Base-by-base conservation (phyloP, 2,797 vertebrate genomes). In the Oreochromis mossambicus region DNA sequence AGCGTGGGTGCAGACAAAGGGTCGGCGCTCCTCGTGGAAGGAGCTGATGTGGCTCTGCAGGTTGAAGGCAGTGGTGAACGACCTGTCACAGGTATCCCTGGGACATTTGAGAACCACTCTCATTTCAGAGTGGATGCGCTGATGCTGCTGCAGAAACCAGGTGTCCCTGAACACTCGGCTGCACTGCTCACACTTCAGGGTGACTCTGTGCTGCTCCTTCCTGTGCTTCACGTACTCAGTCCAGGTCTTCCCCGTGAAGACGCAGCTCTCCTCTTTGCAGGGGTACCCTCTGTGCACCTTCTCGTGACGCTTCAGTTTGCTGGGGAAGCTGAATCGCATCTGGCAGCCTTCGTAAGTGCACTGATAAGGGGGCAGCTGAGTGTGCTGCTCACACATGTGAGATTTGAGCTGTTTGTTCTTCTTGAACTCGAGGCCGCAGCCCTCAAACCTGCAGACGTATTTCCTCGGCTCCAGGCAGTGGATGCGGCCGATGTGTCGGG, bases 1-100 rank as follows among this genome's bases (percentile, higher is more conserved):
- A 0, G 92, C 50, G 1, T 97, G 94, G 4, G 95, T 75, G 89
- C 98, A 99, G 54, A 82, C 13, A 78, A 98, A 98, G 0, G 96
- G 92, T 3, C 94, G 96, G 86, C 90, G 56, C 76, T 96, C 96
- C 77, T 99, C 97, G 1, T 99, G 98, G 88, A 98, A 98, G 11
- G 98, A 97, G n/a, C 95, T 78, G 63, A 99, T 96, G 85, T 99
- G 98, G 92, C 95, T 98, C 92, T 97, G 97, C 88, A 99, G 97
- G 89, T 98, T 99, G 89, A 98, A 99, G 4, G 89, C 1, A 0
- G 97, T 98, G 14, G 98, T 99, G 91, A 97, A 99, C 0, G 98
- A 97, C 48, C 98, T 93, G 4, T 81, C 86, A 8, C 98, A 99
- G 86, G 92, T 94, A 1, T 97, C 97, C 55, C 96, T 90, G 0